Conservation (phyloP, 2,797 vertebrate genomes). For the Falco novaeseelandiae region DNA sequence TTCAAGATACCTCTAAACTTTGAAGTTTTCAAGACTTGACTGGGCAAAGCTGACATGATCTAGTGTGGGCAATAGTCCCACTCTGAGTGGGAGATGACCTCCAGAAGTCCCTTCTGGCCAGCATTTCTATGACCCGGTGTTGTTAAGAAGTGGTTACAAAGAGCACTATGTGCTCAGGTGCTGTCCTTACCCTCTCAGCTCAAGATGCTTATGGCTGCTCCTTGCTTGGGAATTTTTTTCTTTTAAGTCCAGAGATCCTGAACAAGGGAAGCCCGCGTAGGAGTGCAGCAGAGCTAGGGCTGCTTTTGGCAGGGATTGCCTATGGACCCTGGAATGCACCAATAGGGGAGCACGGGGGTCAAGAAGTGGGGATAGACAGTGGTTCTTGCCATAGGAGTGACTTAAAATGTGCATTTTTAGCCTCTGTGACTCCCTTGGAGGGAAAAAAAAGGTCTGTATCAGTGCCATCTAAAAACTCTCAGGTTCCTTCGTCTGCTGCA, state of each 20-base stretch:
- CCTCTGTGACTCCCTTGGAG: not conserved
- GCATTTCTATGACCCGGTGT: accelerated
- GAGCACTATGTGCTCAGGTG: not conserved
- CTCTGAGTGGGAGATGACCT: not conserved
- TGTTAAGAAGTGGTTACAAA: not conserved
- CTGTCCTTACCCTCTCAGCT: not conserved
- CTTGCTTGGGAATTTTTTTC: not conserved
- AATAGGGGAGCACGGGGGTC: not conserved
- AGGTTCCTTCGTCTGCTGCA: not conserved
- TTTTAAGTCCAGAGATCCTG: not conserved
- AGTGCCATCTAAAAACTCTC: not conserved
- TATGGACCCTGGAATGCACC: not conserved
- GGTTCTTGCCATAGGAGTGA: not conserved
- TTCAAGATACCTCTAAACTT: accelerated
- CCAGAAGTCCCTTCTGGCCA: not conserved
- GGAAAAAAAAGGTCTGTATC: not conserved
- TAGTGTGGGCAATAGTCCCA: not conserved
- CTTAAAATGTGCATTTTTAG: not conserved
- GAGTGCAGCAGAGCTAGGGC: not conserved
- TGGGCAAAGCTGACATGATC: not conserved
- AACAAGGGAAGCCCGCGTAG: not conserved
- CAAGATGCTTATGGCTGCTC: not conserved
- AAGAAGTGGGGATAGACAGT: not conserved
- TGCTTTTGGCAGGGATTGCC: not conserved
- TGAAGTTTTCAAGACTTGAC: not conserved